phyloP scores from a whole-genome alignment of 2,113 vertebrate genomes.

The Leptobrachium ailaonicum region DNA sequence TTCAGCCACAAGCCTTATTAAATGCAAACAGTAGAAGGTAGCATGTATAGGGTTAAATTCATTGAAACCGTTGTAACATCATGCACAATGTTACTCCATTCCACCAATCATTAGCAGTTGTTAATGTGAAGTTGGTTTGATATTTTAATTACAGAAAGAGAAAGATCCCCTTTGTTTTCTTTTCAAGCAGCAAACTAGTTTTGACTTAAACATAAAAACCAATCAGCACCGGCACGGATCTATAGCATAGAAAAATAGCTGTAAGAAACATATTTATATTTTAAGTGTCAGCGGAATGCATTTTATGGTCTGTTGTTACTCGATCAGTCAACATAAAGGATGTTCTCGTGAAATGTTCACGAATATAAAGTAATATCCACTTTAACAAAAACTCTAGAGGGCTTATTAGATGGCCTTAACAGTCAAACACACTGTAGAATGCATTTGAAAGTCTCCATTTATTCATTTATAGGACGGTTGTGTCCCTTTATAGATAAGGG shows the following conservation, averaged over 20 bases:
- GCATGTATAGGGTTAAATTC: no score
- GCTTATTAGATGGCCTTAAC: neutral
- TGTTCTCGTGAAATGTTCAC: neutral
- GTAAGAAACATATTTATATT: constrained; percentile 14
- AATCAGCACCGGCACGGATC: neutral
- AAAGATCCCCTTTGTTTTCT: neutral
- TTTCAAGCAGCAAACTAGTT: neutral
- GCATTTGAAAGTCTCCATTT: neutral
- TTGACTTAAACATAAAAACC: constrained; percentile 13
- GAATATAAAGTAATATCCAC: constrained; percentile 14
- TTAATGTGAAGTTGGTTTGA: neutral
- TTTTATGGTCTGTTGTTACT: constrained; percentile 12
- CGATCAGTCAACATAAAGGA: constrained; percentile 9
- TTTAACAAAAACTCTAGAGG: constrained; percentile 6
- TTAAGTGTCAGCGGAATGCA: neutral
- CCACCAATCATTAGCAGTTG: neutral
- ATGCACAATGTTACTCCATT: no score
- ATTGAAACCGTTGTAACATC: no score
- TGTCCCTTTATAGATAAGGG: no score
- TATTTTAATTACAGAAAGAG: neutral
- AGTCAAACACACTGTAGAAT: constrained; percentile 2
- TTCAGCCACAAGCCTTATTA: neutral
- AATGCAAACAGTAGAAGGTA: no score
- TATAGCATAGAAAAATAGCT: constrained; percentile 14
- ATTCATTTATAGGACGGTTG: neutral